Conservation (phyloP, 2,113 vertebrate species). For the Mormyrus iriodes region DNA sequence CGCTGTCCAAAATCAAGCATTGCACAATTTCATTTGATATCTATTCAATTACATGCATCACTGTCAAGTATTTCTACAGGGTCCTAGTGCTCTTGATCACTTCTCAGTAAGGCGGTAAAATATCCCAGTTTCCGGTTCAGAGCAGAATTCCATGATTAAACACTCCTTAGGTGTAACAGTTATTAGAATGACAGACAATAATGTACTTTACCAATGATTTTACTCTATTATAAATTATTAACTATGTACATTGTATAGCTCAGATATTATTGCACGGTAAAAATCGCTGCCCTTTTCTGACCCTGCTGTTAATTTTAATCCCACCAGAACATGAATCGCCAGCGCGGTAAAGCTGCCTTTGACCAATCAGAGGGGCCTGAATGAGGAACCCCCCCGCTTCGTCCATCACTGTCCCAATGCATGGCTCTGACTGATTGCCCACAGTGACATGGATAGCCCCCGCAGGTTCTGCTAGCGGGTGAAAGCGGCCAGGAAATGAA, state of each 20-base stretch:
- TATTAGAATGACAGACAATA: background rate
- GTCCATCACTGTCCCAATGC: conserved; percentile 54
- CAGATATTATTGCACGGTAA: background rate
- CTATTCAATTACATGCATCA: background rate
- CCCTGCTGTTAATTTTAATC: conserved; percentile 24
- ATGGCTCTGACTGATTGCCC: conserved; percentile 62
- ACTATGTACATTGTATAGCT: background rate
- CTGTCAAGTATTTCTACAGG: background rate
- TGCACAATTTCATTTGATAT: background rate
- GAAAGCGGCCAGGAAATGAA: conserved; percentile 59
- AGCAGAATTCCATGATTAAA: background rate
- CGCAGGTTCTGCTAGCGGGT: conserved; percentile 49
- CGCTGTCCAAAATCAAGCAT: background rate
- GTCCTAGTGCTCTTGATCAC: background rate
- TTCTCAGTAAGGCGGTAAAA: background rate
- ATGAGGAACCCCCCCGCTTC: conserved; percentile 20
- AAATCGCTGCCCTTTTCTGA: background rate
- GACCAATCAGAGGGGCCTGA: conserved; percentile 37
- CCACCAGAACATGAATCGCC: conserved; percentile 31
- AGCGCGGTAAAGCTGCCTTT: conserved; percentile 38
- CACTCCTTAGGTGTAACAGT: background rate
- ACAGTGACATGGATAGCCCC: conserved; percentile 40
- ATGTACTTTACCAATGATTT: background rate
- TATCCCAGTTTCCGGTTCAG: background rate
- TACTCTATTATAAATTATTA: background rate